Evolutionary conservation across 2,888 invertebrate species (phyloP).

Genomic region (Timema cristinae): DNA sequence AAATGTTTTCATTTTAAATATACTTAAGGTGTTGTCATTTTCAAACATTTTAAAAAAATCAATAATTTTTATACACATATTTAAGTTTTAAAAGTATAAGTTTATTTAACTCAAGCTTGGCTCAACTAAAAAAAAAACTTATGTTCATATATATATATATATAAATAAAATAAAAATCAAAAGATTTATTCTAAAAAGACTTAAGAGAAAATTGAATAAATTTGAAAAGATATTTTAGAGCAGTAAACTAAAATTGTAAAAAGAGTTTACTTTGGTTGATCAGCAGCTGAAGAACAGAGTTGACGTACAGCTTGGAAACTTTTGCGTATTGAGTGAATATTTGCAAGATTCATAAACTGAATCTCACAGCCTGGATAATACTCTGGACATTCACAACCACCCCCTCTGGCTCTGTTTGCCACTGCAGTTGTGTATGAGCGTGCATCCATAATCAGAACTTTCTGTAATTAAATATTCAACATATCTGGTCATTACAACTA

Average conservation of each 20-base stretch:
- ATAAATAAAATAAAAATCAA: neutral
- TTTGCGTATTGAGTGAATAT: constrained; percentile 92
- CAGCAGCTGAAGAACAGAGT: constrained; percentile 71
- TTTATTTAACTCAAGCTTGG: no score
- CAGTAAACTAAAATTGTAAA: no score
- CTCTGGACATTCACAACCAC: constrained; percentile 93
- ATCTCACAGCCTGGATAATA: constrained; percentile 95
- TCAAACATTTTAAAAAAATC: no score
- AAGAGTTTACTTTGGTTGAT: constrained; percentile 67
- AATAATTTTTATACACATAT: no score
- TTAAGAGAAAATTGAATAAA: neutral
- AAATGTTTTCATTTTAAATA: no score
- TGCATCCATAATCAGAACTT: constrained; percentile 91
- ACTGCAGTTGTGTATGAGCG: constrained; percentile 94
- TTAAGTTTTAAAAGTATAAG: no score
- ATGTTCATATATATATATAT: neutral
- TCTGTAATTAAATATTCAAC: constrained; percentile 42
- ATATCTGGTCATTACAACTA: neutral
- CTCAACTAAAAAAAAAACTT: neutral
- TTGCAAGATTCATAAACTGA: constrained; percentile 95
- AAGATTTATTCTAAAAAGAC: neutral
- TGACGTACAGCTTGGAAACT: constrained; percentile 85
- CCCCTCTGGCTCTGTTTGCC: constrained; percentile 94
- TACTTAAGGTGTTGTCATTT: no score
- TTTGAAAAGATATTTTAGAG: neutral